Evolutionary conservation across 2,888 invertebrate genomes (phyloP), one percentile per base, ranked within the genome.

Genomic region (Hydrotaea diabolus): DNA sequence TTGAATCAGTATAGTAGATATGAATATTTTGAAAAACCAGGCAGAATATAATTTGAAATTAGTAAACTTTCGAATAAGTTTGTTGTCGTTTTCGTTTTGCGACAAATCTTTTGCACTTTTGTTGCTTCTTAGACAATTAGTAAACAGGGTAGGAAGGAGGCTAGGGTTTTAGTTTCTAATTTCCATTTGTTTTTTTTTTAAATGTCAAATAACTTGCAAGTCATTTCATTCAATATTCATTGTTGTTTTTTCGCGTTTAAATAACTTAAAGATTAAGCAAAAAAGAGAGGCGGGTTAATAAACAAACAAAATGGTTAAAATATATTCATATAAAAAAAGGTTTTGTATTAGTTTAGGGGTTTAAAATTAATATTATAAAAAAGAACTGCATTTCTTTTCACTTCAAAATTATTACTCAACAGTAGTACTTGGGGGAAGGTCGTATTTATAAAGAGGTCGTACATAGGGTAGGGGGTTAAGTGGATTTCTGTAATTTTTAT

Each of bases 191-290:
- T 43, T 1, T n/a, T n/a, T n/a, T n/a, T n/a, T n/a, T n/a, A n/a
- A n/a, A n/a, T 13, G 43, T 4, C 43, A 43, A 43, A n/a, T 13
- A n/a, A n/a, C 19, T 23, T 15, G 26, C 80, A 81, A 75, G 81
- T 81, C 72, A 62, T 59, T 49, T 39, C 39, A 36, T 36, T 64
- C n/a, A n/a, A n/a, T n/a, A n/a, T n/a, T 64, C 19, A 17, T 64
- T 64, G 66, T 69, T 11, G 23, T 39, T 7, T 36, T 36, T 62
- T 46, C 23, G 15, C 43, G 55, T 78, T 76, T 74, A 80, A 84
- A 78, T 81, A 76, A 78, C 77, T 84, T 80, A 81, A 43, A 81
- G 19, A 76, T 73, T 82, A 77, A 46, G 59, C 46, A 69, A 46
- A n/a, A n/a, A n/a, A 69, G 31, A 69, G 23, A 69, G 69, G 19